Percentiles rank a stretch among this genome's conserved stretches.
phyloP scores from a whole-genome alignment of 2,888 invertebrate genomes.

The Kryphioiulus occultus region DNA sequence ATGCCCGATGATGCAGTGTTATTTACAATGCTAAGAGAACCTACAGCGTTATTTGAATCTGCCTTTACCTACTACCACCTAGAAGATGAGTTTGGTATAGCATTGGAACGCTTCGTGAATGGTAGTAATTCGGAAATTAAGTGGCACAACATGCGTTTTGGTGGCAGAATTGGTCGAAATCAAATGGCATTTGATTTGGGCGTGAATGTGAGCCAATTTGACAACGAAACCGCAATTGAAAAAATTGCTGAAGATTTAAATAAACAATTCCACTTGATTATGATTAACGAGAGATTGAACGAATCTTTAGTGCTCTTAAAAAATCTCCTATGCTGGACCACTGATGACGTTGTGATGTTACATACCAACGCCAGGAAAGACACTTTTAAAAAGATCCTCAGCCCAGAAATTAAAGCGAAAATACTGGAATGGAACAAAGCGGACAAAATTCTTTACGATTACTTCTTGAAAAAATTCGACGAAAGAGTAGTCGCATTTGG shows the following conservation, averaged over 20 bases:
- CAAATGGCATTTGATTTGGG: conserved; percentile 55
- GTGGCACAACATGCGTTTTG: conserved; percentile 42
- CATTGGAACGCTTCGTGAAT: conserved; percentile 53
- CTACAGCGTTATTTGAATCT: conserved; percentile 54
- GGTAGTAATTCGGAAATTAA: neutral
- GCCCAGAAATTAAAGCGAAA: conserved; percentile 53
- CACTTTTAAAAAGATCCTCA: conserved; percentile 54
- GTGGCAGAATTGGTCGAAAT: conserved; percentile 53
- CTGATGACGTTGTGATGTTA: conserved; percentile 58
- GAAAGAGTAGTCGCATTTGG: conserved; percentile 51
- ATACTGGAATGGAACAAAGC: conserved; percentile 57
- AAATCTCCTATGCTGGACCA: conserved; percentile 59
- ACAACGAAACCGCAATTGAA: neutral
- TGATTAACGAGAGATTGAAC: conserved; percentile 54
- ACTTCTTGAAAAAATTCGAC: conserved; percentile 54
- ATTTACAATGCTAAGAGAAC: conserved; percentile 55
- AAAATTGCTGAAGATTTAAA: conserved; percentile 50
- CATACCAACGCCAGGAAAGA: conserved; percentile 58
- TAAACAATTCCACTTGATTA: conserved; percentile 54
- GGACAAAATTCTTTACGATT: conserved; percentile 57
- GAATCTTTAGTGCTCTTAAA: conserved; percentile 54
- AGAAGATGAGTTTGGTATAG: conserved; percentile 14
- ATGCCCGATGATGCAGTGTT: conserved; percentile 52
- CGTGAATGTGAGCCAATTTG: conserved; percentile 43
- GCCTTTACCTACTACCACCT: conserved; percentile 51